Evolutionary conservation across 23 tunicate genomes (phyloP), one percentile per base, ranked within the genome.

Genomic region (Halocynthia aurantium): DNA sequence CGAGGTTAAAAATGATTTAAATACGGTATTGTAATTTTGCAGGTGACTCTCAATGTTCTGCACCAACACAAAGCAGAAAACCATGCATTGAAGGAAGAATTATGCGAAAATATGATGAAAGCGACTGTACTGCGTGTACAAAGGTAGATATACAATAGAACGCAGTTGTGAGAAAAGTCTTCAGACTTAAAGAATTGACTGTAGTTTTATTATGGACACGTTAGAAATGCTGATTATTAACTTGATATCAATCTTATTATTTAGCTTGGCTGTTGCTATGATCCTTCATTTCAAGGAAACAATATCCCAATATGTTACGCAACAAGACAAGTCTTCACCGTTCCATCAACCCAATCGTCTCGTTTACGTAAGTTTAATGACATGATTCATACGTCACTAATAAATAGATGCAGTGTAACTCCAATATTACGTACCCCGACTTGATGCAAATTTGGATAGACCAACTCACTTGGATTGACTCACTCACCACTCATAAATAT

Each of bases 181-280:
- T 13, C 4, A 13, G 2, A n/a, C 17, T 58, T 58, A 1, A 1
- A 58, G 15, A 13, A 15, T 13, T n/a, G 63, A 15, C 17, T 58
- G 63, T n/a, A n/a, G 2, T 58, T 58, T 58, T 5, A 15, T 58
- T n/a, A 1, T 13, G 17, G 15, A n/a, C 15, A 58, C 17, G 63
- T 58, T 58, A 58, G 15, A 2, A 15, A 58, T 58, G 2, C 17
- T 13, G 17, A 58, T 58, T 58, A 58, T 58, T n/a, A n/a, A 58
- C 63, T 58, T 4, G 2, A 58, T 58, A 15, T 31, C 4, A 31
- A 31, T 31, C 53, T 44, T 52, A 0, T 19, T 10, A 66, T 80
- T 40, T 64, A 87, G 93, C 80, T 82, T 62, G 70, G 80, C 40
- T 87, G 93, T 55, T 87, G 93, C 57, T 87, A 81, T 62, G 93